A percentile compares a stretch with the other conserved stretches of the same genome.
Evolutionary conservation across 30 jellyfish, hydroid and myxozoan genomes (phyloP).

Genomic region (Clytia hemisphaerica): DNA sequence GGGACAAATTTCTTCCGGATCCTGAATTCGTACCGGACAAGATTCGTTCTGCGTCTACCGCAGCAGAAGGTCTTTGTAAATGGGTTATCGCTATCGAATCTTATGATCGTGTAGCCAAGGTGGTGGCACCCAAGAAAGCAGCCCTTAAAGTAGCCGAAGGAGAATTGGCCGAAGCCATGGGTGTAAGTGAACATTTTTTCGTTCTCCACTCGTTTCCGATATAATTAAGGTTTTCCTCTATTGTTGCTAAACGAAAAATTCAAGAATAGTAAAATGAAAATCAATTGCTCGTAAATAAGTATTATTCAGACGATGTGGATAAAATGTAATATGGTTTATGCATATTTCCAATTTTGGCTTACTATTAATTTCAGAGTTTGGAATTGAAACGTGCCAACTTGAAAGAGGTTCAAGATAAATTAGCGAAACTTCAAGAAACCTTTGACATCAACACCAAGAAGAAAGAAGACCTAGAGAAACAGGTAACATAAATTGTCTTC

Average conservation of each 20-base stretch:
- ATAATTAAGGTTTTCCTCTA: too few species aligned
- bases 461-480: slow-evolving; percentile 93
- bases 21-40: slow-evolving; percentile 96
- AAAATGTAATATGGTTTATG: background rate
- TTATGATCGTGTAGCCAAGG: slow-evolving; percentile 98
- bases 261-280: background rate
- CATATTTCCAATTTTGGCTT: background rate
- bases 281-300: background rate
- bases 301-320: background rate
- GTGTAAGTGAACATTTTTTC: slow-evolving; percentile 25
- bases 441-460: slow-evolving; percentile 87
- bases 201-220: too few species aligned
- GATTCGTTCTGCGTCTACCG: slow-evolving; percentile 92
- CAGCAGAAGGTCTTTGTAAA: slow-evolving; percentile 97
- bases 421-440: slow-evolving; percentile 86
- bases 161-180: slow-evolving; percentile 96
- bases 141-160: slow-evolving; percentile 93
- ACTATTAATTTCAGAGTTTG: slow-evolving; percentile 52
- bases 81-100: slow-evolving; percentile 99
- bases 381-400: slow-evolving; percentile 84
- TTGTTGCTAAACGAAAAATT: too few species aligned
- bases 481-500: too few species aligned
- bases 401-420: slow-evolving; percentile 92
- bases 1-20: slow-evolving; percentile 68
- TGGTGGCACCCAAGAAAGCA: slow-evolving; percentile 95